Evolutionary conservation across 2,797 vertebrate genomes (phyloP).

Genomic region (Semotilus atromaculatus): DNA sequence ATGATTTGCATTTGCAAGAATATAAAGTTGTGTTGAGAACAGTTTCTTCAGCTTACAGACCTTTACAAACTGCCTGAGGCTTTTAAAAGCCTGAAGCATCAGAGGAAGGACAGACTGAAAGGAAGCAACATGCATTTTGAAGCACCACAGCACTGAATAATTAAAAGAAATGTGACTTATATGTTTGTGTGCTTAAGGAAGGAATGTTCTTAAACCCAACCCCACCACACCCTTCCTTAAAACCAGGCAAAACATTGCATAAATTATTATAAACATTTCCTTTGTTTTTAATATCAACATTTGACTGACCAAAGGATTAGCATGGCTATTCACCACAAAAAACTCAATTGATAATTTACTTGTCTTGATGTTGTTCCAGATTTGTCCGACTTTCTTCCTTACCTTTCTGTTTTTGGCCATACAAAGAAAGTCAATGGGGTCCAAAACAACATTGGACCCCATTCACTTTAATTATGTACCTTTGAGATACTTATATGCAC

Average conservation of each 20-base stretch:
- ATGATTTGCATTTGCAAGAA: constrained; percentile 15
- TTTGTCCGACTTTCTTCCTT: not conserved
- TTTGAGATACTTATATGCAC: not conserved
- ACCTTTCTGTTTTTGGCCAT: not conserved
- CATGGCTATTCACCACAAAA: too few relatives aligned
- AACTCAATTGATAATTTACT: not conserved
- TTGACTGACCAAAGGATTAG: not conserved
- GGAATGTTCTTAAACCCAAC: constrained; percentile 53
- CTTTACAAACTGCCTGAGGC: constrained; percentile 25
- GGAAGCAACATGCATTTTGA: constrained; percentile 55
- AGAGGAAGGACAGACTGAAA: constrained; percentile 15
- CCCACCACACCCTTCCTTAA: not conserved
- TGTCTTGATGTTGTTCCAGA: not conserved
- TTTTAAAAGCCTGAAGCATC: constrained; percentile 39
- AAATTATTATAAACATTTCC: not conserved
- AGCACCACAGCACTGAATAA: constrained; percentile 65
- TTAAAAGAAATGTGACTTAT: constrained; percentile 64
- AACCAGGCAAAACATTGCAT: not conserved
- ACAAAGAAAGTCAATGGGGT: not conserved
- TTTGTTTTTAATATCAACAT: not conserved
- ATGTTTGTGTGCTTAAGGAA: constrained; percentile 55
- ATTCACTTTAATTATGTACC: not conserved
- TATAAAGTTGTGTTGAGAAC: constrained; percentile 1
- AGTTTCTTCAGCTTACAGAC: not conserved
- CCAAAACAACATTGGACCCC: not conserved